Base-by-base conservation (phyloP, 2,888 invertebrate species). In the Monopis laevigella region DNA sequence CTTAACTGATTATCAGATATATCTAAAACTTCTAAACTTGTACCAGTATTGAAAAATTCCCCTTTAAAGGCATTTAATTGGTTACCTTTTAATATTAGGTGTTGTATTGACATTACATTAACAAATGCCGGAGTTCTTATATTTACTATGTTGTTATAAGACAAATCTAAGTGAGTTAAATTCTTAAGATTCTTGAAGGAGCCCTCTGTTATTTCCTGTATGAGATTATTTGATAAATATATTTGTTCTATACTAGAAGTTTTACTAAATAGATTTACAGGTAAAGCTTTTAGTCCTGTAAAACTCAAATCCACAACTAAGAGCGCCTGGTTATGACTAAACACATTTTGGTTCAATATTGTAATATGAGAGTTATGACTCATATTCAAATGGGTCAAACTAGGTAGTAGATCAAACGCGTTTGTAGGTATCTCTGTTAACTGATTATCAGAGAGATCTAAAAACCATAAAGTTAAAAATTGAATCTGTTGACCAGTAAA, bases 21-120 rank as follows among this genome's bases (percentile, higher is more conserved):
- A 64, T 95, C 92, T 44, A 96, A 74, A 44, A 89, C 82, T 71
- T 92, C 89, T 32, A 95, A 74, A 45, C 90, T 88, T 0, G 90
- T 91, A 29, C 91, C 91, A 0, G 91, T 92, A 50, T 92, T 90
- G 60, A 93, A 93, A 59, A 89, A 88, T 69, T 93, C 92, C 2
- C 92, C 92, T 67, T 89, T 88, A 65, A 93, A 92, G 0, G 89
- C 88, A 26, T 84, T 88, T 48, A 94, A 62, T 55, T 88, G 88
- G 65, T 96, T 95, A 1, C 89, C 89, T 52, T 84, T 86, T 4
- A 95, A 62, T 47, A 86, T 86, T 40, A 95, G 67, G 41, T 84
- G 83, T 58, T 86, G 86, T 28, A 96, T 83, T 44, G 88, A 87
- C 78, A 88, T 87, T 1, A 92, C 84, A 50, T 90, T 89, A 1